These are phyloP conservation scores for Stenoptilia bipunctidactyla DNA, from an alignment of 2,888 invertebrate species.

Conservation along the genomic window DNA sequence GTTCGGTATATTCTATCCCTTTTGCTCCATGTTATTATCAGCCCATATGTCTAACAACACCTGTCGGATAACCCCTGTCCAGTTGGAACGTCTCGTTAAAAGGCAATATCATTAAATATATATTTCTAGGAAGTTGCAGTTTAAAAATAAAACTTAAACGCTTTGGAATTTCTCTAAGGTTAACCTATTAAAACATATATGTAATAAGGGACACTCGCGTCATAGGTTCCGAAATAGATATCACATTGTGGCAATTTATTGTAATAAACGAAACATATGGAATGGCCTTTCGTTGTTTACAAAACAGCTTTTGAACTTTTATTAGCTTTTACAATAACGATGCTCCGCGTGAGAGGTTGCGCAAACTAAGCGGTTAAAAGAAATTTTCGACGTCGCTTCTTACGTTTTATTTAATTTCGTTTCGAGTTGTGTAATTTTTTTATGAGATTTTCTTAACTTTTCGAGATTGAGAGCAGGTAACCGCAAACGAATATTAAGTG, in stretches of 20 bases:
- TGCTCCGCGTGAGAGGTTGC: conserved; percentile 28
- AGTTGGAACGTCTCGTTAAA: conserved; percentile 7
- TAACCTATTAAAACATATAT: too few species aligned
- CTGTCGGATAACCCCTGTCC: conserved; percentile 29
- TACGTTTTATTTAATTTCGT: conserved; percentile 24
- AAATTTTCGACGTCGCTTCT: conserved; percentile 19
- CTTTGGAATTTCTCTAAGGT: too few species aligned
- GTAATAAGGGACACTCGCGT: too few species aligned
- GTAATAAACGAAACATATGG: background rate
- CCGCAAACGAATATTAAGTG: too few species aligned
- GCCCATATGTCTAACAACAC: conserved; percentile 51
- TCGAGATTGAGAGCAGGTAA: conserved; percentile 29
- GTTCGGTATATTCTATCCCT: conserved; percentile 23
- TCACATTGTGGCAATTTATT: too few species aligned
- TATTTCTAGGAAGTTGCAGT: conserved; percentile 28
- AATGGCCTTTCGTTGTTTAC: conserved; percentile 15
- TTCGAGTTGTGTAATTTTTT: conserved; percentile 22
- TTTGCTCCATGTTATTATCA: conserved; percentile 33
- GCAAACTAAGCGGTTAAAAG: conserved; percentile 18
- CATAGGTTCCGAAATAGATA: too few species aligned
- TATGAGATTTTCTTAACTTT: conserved; percentile 42
- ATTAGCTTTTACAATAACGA: conserved; percentile 41
- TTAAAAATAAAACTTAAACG: conserved; percentile 2
- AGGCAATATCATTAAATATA: too few species aligned
- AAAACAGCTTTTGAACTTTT: conserved; percentile 35